Base-by-base conservation (phyloP, 2,113 vertebrate genomes). In the Clupea harengus region DNA sequence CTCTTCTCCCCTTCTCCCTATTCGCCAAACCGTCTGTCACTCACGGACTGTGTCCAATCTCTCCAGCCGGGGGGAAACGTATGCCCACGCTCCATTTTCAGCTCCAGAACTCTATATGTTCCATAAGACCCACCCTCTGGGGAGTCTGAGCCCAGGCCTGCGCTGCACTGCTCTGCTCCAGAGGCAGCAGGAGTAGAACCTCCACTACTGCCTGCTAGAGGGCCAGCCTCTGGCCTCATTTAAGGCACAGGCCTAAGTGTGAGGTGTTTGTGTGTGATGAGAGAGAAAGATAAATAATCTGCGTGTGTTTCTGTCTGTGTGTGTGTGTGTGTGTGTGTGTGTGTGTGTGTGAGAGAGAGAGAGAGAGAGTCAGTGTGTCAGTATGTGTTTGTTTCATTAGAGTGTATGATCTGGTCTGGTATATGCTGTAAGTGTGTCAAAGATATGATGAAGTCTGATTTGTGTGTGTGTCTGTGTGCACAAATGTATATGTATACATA, bases 91-190 rank as follows among this genome's bases (percentile, higher is more conserved):
- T 72, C 64, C 64, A 72, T 72, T 72, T 72, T 32, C 64, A 72
- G 64, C 10, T 32, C 25, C 64, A 72, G 64, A 72, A 32, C 64
- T 72, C 64, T 67, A 67, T 67, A 67, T 67, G 64, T 67, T 67
- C 64, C 64, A 67, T 67, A 67, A 67, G 64, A 67, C 3, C 64
- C 9, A 11, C 28, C 2, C 64, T 28, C 64, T 67, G n/a, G 64
- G 64, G 64, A 67, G 64, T 6, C 64, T 67, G 9, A 25, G 64
- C 64, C 64, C n/a, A 67, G 64, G 64, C 22, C 64, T 67, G 25
- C 1, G n/a, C 64, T 67, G 64, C n/a, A 25, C 64, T 67, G 64
- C n/a, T 2, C 25, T 11, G 25, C 3, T 1, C 9, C 9, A 11
- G 25, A 25, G 6, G 22, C 8, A 67, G 4, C 2, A 6, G 9